Evolutionary conservation across 2,888 invertebrate species (phyloP).

Genomic region (Caprella mutica): DNA sequence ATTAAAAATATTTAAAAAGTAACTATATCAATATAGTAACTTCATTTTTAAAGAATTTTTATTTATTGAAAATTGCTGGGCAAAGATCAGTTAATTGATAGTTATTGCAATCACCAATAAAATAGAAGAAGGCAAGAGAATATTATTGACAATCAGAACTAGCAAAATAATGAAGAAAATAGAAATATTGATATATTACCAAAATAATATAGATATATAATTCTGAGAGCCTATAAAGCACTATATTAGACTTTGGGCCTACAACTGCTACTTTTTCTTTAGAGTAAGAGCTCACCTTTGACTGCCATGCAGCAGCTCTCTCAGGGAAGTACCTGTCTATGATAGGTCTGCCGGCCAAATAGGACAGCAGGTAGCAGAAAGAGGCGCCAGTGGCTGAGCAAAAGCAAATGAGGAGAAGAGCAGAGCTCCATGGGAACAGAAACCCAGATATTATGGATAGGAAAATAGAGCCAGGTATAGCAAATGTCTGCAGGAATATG

Average conservation of each 20-base stretch:
- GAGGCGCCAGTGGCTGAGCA: conserved; percentile 95
- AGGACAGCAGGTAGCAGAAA: conserved; percentile 85
- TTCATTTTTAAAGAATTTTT: too few relatives aligned
- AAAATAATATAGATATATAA: neutral
- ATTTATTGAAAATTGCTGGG: too few relatives aligned
- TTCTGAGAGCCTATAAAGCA: neutral
- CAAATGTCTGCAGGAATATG: conserved; percentile 97
- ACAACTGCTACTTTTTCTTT: neutral
- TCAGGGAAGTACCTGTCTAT: conserved; percentile 81
- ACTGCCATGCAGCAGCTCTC: conserved; percentile 71
- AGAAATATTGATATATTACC: neutral
- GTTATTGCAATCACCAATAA: too few relatives aligned
- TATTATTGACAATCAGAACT: neutral
- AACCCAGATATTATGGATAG: conserved; percentile 89
- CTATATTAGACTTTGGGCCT: neutral
- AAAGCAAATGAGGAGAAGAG: conserved; percentile 72
- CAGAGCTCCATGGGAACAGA: conserved; percentile 82
- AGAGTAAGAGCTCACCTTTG: conserved; percentile 48
- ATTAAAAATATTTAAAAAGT: too few relatives aligned
- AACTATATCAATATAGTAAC: too few relatives aligned
- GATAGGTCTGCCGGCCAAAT: conserved; percentile 71
- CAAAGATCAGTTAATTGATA: too few relatives aligned
- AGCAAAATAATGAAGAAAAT: conserved; percentile 2
- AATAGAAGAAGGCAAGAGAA: neutral
- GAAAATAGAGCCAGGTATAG: conserved; percentile 97